A percentile compares a stretch with the other conserved stretches of the same genome.
These are phyloP conservation scores for Scortum barcoo DNA, from an alignment of 2,113 vertebrate species.

Conservation along the genomic window DNA sequence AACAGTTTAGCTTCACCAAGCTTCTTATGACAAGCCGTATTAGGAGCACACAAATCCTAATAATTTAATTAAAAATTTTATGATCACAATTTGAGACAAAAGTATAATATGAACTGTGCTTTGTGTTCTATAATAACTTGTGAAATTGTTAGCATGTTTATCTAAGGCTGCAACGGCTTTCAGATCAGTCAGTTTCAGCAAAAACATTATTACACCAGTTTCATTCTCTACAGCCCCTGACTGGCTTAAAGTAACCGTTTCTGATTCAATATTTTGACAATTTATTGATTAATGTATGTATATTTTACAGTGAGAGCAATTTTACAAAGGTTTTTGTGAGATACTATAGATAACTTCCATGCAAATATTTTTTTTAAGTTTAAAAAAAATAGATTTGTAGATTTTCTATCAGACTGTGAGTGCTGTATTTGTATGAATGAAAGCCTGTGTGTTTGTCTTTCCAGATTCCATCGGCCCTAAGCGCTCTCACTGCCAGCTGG, in stretches of 20 bases:
- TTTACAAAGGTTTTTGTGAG: neutral
- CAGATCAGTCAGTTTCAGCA: neutral
- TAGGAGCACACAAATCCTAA: neutral
- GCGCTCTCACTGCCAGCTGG: neutral
- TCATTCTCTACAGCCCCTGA: neutral
- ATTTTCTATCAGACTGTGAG: neutral
- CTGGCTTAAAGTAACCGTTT: neutral
- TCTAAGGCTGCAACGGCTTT: neutral
- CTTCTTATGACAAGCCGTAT: neutral
- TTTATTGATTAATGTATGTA: neutral
- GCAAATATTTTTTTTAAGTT: too few species aligned
- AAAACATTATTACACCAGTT: neutral
- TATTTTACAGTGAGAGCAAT: neutral
- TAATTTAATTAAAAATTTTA: too few species aligned
- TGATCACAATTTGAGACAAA: too few species aligned
- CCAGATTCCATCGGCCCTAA: slow-evolving; percentile 81
- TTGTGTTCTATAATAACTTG: neutral
- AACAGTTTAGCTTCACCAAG: neutral
- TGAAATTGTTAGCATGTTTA: neutral
- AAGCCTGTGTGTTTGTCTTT: slow-evolving; percentile 32
- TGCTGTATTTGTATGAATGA: neutral
- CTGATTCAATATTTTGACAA: too few species aligned
- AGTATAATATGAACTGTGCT: too few species aligned
- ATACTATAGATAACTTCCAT: too few species aligned
- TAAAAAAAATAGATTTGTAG: neutral